Conservation (phyloP, 64 coral and sea anemone species). For the Actinia tenebrosa region DNA sequence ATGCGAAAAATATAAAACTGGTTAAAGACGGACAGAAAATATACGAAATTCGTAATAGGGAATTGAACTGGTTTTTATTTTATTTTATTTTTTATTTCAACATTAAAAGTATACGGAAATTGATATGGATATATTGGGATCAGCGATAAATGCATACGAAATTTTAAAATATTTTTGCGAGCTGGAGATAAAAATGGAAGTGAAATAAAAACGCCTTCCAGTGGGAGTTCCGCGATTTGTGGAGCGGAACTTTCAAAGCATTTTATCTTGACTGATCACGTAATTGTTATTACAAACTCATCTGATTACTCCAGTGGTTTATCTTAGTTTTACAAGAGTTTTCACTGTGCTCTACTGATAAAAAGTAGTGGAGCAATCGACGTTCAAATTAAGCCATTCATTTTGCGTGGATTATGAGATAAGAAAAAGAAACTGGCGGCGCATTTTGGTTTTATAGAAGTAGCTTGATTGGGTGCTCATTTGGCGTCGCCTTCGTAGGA, state of each 20-base stretch:
- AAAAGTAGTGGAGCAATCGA: neutral
- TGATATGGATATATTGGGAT: neutral
- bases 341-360: neutral
- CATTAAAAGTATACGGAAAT: neutral
- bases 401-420: neutral
- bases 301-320: neutral
- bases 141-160: neutral
- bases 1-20: too few relatives aligned
- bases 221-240: neutral
- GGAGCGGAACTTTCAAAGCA: neutral
- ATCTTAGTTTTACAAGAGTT: neutral
- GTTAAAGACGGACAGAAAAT: too few relatives aligned
- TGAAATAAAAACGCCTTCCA: neutral
- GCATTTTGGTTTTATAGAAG: neutral
- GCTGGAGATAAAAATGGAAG: neutral
- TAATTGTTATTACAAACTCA: constrained; percentile 5
- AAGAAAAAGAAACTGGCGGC: neutral
- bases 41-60: too few relatives aligned
- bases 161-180: too few relatives aligned
- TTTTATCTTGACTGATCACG: neutral
- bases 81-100: neutral
- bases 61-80: too few relatives aligned
- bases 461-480: neutral
- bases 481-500: neutral
- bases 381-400: neutral